Evolutionary conservation across 2,888 invertebrate species (phyloP), one percentile per base, ranked within the genome.

Genomic region (Amiota minor): DNA sequence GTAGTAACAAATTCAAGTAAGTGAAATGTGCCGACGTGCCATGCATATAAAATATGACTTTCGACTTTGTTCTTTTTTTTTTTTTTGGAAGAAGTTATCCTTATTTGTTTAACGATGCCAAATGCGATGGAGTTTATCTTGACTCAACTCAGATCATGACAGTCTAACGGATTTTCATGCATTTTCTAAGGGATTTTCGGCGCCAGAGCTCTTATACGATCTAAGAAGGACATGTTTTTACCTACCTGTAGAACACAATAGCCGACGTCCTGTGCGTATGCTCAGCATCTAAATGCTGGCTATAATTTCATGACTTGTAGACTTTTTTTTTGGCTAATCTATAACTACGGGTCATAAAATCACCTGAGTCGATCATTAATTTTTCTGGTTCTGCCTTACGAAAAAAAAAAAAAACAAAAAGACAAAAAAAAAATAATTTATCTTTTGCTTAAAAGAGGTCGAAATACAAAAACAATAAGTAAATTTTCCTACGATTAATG

Each of bases 91-190:
- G 35, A 9, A 59, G 23, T 59, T 59, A 20, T 9, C 59, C 16
- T 59, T 78, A 76, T 84, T 81, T 81, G 80, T 76, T 80, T 83
- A 81, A 78, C 78, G 75, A 79, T 76, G 74, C 61, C 59, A 49
- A 23, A 55, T 9, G 23, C 46, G 35, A 72, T 10, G 65, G 75
- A 76, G 76, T 80, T 81, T 81, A 82, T 84, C 83, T 80, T 3
- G 59, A 59, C 59, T 59, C 59, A 59, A 59, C 20, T 11, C 4
- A 59, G 59, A 59, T 59, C 59, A 59, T 59, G 76, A 16, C 53
- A 64, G 78, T 75, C 81, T 87, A 87, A 87, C 87, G 87, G 87
- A 83, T 86, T 85, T 84, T 78, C 78, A 70, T 78, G 81, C 82
- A 81, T 80, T 81, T 81, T 79, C 75, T 81, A 81, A 80, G 81